Percentiles rank a stretch among this genome's conserved stretches.
These are phyloP conservation scores for Scelioninae gen. 1 DNA, from an alignment of 2,888 invertebrate genomes.

Conservation along the genomic window DNA sequence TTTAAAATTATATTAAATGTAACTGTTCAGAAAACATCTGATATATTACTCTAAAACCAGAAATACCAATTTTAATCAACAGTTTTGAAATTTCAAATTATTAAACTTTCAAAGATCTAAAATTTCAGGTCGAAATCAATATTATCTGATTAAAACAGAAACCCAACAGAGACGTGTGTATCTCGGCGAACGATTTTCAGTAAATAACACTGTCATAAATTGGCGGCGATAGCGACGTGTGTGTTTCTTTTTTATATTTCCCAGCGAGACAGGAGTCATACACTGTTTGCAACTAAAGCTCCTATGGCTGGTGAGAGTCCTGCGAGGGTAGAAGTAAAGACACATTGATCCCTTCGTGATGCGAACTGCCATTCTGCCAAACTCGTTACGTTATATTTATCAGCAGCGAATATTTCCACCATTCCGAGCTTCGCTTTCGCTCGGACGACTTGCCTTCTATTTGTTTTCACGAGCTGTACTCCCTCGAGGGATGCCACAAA, in stretches of 20 bases:
- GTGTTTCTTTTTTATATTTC: conserved; percentile 54
- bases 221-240: conserved; percentile 48
- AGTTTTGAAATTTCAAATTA: too few relatives aligned
- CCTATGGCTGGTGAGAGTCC: conserved; percentile 63
- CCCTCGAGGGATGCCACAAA: conserved; percentile 66
- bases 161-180: conserved; percentile 25
- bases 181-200: conserved; percentile 51
- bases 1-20: too few relatives aligned
- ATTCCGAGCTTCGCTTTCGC: conserved; percentile 73
- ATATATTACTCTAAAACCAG: too few relatives aligned
- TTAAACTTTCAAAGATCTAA: too few relatives aligned
- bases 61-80: too few relatives aligned
- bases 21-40: too few relatives aligned
- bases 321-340: conserved; percentile 75
- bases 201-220: conserved; percentile 64
- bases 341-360: conserved; percentile 84
- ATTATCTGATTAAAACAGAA: conserved; percentile 31
- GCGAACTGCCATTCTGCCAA: conserved; percentile 83
- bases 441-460: conserved; percentile 75
- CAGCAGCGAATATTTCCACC: conserved; percentile 79
- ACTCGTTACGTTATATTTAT: conserved; percentile 85
- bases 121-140: conserved; percentile 14
- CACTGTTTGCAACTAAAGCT: conserved; percentile 66
- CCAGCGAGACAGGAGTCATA: conserved; percentile 64
- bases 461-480: conserved; percentile 68